These are phyloP conservation scores for Gonioctena quinquepunctata DNA, from an alignment of 1,140 invertebrate species.

Conservation along the genomic window DNA sequence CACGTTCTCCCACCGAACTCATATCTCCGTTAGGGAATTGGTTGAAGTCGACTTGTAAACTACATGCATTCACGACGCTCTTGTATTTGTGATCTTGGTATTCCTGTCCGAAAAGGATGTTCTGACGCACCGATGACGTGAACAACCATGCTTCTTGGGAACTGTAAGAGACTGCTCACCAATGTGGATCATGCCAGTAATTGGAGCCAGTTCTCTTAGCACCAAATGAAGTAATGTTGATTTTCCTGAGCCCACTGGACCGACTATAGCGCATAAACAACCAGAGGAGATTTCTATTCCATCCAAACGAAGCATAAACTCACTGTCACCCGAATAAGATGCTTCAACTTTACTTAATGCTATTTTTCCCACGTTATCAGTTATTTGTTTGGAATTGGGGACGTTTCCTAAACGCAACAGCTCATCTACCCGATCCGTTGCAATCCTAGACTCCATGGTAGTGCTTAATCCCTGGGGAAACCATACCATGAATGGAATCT, in stretches of 20 bases:
- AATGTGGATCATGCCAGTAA: conserved; percentile 60
- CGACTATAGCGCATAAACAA: conserved; percentile 73
- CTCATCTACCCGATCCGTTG: conserved; percentile 65
- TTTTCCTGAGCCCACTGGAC: conserved; percentile 80
- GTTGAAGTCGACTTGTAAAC: conserved; percentile 42
- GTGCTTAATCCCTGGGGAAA: conserved; percentile 71
- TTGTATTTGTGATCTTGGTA: conserved; percentile 71
- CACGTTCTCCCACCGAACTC: conserved; percentile 84
- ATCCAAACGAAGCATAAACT: conserved; percentile 64
- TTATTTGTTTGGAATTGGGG: conserved; percentile 39
- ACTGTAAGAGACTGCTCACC: conserved; percentile 69
- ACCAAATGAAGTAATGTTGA: conserved; percentile 77
- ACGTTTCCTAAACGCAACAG: conserved; percentile 66
- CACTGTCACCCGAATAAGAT: conserved; percentile 63
- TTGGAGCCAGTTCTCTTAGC: conserved; percentile 75
- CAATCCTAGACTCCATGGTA: conserved; percentile 57
- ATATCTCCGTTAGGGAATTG: conserved; percentile 71
- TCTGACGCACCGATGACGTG: conserved; percentile 66
- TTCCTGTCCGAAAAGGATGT: conserved; percentile 74
- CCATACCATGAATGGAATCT: conserved; percentile 66
- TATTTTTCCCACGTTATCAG: conserved; percentile 48
- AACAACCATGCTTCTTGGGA: conserved; percentile 78
- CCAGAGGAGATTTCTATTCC: conserved; percentile 64
- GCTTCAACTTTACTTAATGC: conserved; percentile 59
- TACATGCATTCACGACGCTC: conserved; percentile 62